A percentile compares a stretch with the other conserved stretches of the same genome.
Conservation (phyloP, 2,113 vertebrate genomes). For the Kryptolebias marmoratus region DNA sequence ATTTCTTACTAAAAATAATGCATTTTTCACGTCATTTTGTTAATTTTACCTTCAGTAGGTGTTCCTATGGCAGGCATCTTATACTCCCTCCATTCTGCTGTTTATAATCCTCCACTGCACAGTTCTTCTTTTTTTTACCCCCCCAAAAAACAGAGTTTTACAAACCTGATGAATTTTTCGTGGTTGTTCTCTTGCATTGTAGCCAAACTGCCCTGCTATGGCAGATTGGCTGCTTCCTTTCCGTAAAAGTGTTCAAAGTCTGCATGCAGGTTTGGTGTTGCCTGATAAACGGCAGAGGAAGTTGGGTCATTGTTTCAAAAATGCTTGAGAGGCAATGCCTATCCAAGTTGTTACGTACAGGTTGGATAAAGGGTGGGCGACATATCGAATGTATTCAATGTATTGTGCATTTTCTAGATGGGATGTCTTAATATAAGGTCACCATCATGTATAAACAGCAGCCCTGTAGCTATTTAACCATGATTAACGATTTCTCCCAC, state of each 20-base stretch:
- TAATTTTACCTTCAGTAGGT: not conserved
- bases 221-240: slow-evolving; percentile 23
- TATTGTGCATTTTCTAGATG: too few species aligned
- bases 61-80: not conserved
- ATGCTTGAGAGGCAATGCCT: not conserved
- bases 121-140: not conserved
- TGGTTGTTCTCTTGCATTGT: too few species aligned
- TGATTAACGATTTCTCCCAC: too few species aligned
- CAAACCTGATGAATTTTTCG: too few species aligned
- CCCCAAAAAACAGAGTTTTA: too few species aligned
- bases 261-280: slow-evolving; percentile 3
- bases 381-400: too few species aligned
- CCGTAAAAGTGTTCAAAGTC: slow-evolving; percentile 10
- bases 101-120: not conserved
- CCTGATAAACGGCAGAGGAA: slow-evolving; percentile 47
- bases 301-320: slow-evolving; percentile 27
- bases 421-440: too few species aligned
- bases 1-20: not conserved
- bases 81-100: not conserved
- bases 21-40: not conserved
- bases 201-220: slow-evolving; percentile 15
- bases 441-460: too few species aligned
- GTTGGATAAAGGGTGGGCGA: too few species aligned
- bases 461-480: too few species aligned
- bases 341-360: slow-evolving; percentile 10